phyloP scores from a whole-genome alignment of 2,888 invertebrate species.

The Acanthosepion esculentum region DNA sequence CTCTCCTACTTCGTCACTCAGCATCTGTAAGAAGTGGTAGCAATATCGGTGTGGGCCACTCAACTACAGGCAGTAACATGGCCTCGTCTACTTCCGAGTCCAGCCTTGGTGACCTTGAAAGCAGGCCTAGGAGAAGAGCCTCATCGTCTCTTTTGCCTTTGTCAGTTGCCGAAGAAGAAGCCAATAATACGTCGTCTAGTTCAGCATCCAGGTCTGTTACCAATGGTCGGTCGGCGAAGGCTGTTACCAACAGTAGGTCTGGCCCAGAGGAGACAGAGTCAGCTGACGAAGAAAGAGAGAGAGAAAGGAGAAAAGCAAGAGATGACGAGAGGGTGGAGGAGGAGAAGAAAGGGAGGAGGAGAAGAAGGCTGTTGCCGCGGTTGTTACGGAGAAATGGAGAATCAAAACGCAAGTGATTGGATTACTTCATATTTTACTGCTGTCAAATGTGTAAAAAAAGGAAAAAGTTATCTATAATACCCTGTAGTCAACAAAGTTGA shows the following conservation, averaged over 20 bases:
- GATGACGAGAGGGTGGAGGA: conserved; percentile 15
- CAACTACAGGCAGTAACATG: background rate
- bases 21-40: background rate
- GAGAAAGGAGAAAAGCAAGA: background rate
- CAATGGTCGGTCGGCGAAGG: background rate
- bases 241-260: background rate
- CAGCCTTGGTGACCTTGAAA: background rate
- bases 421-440: background rate
- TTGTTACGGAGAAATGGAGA: background rate
- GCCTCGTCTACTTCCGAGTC: background rate
- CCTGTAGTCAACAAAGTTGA: background rate
- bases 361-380: conserved; percentile 21
- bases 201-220: background rate
- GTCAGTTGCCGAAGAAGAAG: background rate
- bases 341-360: background rate
- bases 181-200: background rate
- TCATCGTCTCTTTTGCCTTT: background rate
- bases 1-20: background rate
- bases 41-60: background rate
- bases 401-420: background rate
- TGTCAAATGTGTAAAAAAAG: background rate
- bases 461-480: background rate
- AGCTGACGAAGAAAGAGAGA: conserved; percentile 40
- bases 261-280: background rate
- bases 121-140: background rate